Evolutionary conservation across 2,113 vertebrate genomes (phyloP).

Genomic region (Pagrus major): DNA sequence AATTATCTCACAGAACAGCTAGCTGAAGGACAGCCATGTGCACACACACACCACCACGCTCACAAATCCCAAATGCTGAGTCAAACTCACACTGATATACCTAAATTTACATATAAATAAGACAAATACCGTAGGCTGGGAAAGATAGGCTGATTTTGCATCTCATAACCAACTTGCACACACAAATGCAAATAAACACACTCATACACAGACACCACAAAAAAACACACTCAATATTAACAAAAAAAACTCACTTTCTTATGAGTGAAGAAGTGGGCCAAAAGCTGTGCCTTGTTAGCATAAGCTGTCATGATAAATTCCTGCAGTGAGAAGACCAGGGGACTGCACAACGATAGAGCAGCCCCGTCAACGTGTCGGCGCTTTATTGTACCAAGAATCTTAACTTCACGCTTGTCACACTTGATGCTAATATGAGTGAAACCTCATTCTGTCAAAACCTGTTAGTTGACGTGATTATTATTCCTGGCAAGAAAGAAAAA

Average conservation of each 20-base stretch:
- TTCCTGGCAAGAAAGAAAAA: constrained; percentile 21
- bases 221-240: constrained; percentile 27
- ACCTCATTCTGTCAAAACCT: constrained; percentile 79
- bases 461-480: constrained; percentile 60
- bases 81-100: constrained; percentile 48
- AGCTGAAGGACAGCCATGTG: constrained; percentile 43
- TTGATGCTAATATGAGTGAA: constrained; percentile 73
- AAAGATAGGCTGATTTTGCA: constrained; percentile 47
- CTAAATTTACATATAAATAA: constrained; percentile 70
- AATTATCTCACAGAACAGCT: constrained; percentile 58
- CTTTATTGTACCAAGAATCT: constrained; percentile 61
- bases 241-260: constrained; percentile 37
- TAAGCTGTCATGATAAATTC: constrained; percentile 62
- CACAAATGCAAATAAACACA: constrained; percentile 2
- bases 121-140: constrained; percentile 34
- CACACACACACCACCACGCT: constrained; percentile 20
- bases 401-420: constrained; percentile 63
- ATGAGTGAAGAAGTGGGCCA: constrained; percentile 48
- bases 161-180: constrained; percentile 12
- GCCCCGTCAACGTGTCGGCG: constrained; percentile 38
- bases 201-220: neutral
- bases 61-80: constrained; percentile 36
- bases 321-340: constrained; percentile 43
- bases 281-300: constrained; percentile 58
- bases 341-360: constrained; percentile 42